Base-by-base conservation (phyloP, 2,797 vertebrate species). In the Epinephelus malabaricus region DNA sequence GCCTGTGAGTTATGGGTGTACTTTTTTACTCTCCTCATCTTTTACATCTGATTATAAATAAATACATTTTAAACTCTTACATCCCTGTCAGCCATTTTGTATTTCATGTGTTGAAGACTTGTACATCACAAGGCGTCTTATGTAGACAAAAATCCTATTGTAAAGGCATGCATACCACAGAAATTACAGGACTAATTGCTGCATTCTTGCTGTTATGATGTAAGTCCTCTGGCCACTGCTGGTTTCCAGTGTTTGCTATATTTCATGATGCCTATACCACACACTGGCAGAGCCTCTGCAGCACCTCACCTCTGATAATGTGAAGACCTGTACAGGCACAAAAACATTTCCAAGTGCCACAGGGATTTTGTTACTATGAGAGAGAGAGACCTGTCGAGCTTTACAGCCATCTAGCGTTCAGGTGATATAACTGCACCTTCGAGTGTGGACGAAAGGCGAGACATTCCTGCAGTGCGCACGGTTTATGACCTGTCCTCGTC, bases 1-100 rank as follows among this genome's bases (percentile, higher is more conserved):
- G 69, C 90, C 73, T 84, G 63, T 86, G 84, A 88, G 54, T 78
- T 87, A 76, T 80, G 81, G 85, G 86, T 88, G 71, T 87, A 78
- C 65, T 83, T 87, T 90, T 94, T 90, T 89, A 86, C 72, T 81
- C 25, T 90, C 56, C 69, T 89, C 47, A 49, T 88, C 88, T 92
- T 92, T 93, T 92, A 90, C 83, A 92, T 85, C 60, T 88, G 69
- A 91, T 92, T 90, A 87, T 86, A 69, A 94, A 94, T 93, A 94
- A 95, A 95, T 79, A 61, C 60, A 82, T 77, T 90, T 49, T 83
- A 72, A 90, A 90, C 45, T 78, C 17, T 38, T 65, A 68, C 70
- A 78, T 56, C 14, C 6, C 4, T 66, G 50, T 54, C 38, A 27
- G 1, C 15, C 1, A 45, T 71, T 45, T n/a, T 69, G 9, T 9